Base-by-base conservation (phyloP, 2,888 invertebrate genomes). In the Unio pictorum region DNA sequence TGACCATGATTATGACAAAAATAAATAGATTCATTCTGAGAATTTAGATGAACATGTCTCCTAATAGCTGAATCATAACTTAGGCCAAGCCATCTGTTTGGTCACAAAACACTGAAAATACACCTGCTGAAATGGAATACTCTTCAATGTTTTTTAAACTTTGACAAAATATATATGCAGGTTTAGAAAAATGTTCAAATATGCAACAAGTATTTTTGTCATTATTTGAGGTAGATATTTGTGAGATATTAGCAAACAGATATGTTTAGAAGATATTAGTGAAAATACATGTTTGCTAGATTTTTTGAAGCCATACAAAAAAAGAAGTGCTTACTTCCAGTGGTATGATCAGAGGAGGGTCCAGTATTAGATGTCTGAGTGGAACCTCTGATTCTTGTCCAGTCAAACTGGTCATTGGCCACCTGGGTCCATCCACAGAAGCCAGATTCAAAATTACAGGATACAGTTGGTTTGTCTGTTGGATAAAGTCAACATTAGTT, bases 401-500 rank as follows among this genome's bases (percentile, higher is more conserved):
- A 85, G 71, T 84, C 81, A 77, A 81, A 81, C 57, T 82, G 76
- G 65, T 84, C 85, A 28, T 71, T 78, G 55, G 62, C 76, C 8
- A 76, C 64, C 64, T 86, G 83, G 30, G 68, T 80, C 83, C 82
- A 86, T 15, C 82, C 84, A 75, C 86, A 87, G 2, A 80, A 68
- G 55, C 79, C 84, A 60, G 75, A 72, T 61, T 86, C 85, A 79
- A 87, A 87, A 67, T 74, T 76, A 67, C 87, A 87, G 3, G 80
- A 67, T 15, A 81, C 75, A 3, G 77, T 67, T 74, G 26, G 72
- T 30, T 45, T 63, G 55, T 59, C 55, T 26, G 26, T 55, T 61
- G 45, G 23, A 20, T 20, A 54, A 18, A 55, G 3, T 56, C 20
- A 54, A 4, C 34, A 55, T n/a, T 20, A 28, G 3, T 30, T 55